A percentile compares a stretch with the other conserved stretches of the same genome.
phyloP scores from a whole-genome alignment of 2,888 invertebrate genomes.

The Tillus elongatus region DNA sequence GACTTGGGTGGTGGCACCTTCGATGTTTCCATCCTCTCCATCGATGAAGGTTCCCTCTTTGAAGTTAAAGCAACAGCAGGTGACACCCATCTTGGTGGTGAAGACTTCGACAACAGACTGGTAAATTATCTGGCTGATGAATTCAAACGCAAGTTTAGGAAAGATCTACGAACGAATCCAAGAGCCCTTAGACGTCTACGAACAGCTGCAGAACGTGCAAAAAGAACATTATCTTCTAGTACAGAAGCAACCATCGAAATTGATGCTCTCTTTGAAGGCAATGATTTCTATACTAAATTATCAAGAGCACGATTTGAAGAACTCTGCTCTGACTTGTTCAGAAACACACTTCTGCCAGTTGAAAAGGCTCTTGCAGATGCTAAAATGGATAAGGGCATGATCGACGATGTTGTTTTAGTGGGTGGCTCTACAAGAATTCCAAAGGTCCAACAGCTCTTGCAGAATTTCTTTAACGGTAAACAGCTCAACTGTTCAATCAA shows the following conservation, averaged over 20 bases:
- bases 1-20: slow-evolving; percentile 58
- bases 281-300: slow-evolving; percentile 63
- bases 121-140: slow-evolving; percentile 52
- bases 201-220: slow-evolving; percentile 70
- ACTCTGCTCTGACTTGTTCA: slow-evolving; percentile 61
- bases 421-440: slow-evolving; percentile 76
- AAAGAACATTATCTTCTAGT: slow-evolving; percentile 67
- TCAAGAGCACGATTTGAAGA: slow-evolving; percentile 70
- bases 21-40: slow-evolving; percentile 72
- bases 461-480: slow-evolving; percentile 63
- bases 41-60: slow-evolving; percentile 66
- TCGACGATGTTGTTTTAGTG: slow-evolving; percentile 72
- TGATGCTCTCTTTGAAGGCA: slow-evolving; percentile 66
- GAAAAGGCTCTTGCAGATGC: slow-evolving; percentile 71
- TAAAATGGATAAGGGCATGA: slow-evolving; percentile 64
- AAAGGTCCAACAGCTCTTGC: slow-evolving; percentile 63
- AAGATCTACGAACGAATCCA: slow-evolving; percentile 57
- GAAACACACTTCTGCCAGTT: slow-evolving; percentile 70
- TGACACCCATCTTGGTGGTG: slow-evolving; percentile 74
- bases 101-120: slow-evolving; percentile 51
- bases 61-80: slow-evolving; percentile 74
- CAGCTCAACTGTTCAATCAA: slow-evolving; percentile 36
- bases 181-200: slow-evolving; percentile 60
- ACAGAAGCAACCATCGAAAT: slow-evolving; percentile 68
- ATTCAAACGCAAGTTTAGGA: slow-evolving; percentile 61